phyloP scores from a whole-genome alignment of 30 jellyfish, hydroid and myxozoan genomes.

The Hydra vulgaris region DNA sequence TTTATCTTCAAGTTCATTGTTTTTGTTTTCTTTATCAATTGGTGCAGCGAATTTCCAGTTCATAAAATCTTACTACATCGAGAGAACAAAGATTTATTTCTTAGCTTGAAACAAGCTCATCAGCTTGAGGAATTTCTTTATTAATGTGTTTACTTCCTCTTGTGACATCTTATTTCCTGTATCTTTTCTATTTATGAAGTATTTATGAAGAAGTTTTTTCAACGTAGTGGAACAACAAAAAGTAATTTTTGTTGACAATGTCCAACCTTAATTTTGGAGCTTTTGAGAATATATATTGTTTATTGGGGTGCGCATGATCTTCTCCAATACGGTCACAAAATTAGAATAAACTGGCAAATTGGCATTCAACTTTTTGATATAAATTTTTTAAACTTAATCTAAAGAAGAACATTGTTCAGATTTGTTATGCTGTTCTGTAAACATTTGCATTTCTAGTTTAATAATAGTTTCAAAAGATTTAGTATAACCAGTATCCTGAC shows the following conservation, averaged over 20 bases:
- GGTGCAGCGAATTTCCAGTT: constrained; percentile 7
- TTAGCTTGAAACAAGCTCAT: no score
- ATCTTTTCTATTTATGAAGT: no score
- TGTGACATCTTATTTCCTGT: neutral
- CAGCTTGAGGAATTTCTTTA: no score
- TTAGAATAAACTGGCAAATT: neutral
- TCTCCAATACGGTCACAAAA: neutral
- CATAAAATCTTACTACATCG: neutral
- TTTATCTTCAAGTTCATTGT: neutral
- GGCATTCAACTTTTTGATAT: neutral
- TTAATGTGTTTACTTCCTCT: neutral
- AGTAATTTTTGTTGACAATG: constrained; percentile 1
- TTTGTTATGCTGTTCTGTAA: constrained; percentile 4
- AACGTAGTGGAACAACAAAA: neutral
- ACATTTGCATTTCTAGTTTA: no score
- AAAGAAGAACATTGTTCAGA: neutral
- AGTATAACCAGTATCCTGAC: neutral
- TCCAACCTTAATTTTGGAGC: neutral
- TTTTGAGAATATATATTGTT: no score
- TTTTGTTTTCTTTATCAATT: neutral
- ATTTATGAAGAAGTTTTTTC: neutral
- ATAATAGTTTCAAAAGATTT: neutral
- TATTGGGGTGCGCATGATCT: neutral
- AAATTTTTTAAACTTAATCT: no score
- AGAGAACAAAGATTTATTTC: neutral